A percentile compares a stretch with the other conserved stretches of the same genome.
Conservation (phyloP, 2,113 vertebrate genomes). For the Prunella himalayana region DNA sequence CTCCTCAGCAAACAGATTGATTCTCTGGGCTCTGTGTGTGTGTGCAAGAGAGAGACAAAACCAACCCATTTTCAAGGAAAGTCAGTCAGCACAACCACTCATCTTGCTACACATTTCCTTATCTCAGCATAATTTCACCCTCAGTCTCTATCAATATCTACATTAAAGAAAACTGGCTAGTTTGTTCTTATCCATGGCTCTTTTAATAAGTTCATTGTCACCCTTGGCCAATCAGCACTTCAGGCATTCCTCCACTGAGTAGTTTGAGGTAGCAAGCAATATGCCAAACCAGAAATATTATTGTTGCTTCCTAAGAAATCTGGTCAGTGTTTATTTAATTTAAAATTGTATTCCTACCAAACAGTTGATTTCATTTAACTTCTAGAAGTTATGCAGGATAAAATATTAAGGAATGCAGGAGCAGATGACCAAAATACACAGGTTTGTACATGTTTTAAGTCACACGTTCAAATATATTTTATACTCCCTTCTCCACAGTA, state of each 20-base stretch:
- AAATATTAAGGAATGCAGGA: not conserved
- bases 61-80: not conserved
- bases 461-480: not conserved
- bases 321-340: not conserved
- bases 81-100: not conserved
- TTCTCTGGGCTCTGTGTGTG: not conserved
- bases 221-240: not conserved
- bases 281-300: not conserved
- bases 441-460: not conserved
- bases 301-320: not conserved
- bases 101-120: not conserved
- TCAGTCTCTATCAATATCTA: not conserved
- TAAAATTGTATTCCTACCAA: not conserved
- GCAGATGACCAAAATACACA: not conserved
- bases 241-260: not conserved
- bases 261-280: not conserved
- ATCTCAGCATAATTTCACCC: not conserved
- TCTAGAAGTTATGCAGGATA: not conserved
- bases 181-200: not conserved
- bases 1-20: not conserved
- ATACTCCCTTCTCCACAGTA: not conserved
- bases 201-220: not conserved
- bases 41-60: not conserved
- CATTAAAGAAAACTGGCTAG: not conserved
- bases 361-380: not conserved